Base-by-base conservation (phyloP, 2,113 vertebrate genomes). In the Corydoras sp. region DNA sequence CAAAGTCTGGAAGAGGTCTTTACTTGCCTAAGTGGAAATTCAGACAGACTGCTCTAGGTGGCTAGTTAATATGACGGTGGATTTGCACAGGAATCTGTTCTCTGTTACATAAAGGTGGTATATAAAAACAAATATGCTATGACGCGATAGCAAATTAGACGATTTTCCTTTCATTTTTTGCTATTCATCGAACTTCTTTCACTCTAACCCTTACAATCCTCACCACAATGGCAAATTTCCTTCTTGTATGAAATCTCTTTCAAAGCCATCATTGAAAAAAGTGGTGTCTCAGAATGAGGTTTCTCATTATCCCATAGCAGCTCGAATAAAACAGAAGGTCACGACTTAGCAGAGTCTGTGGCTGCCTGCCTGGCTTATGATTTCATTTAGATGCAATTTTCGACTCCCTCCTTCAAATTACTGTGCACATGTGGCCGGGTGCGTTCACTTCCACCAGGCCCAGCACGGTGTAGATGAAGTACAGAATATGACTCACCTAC, bases 281-380 rank as follows among this genome's bases (percentile, higher is more conserved):
- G 76, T 80, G 82, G 71, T 83, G 78, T 80, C 83, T 82, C 79
- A 69, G 73, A 77, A 71, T 76, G 80, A 81, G 84, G 74, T 82
- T 86, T 87, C 85, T 88, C 87, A 88, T 88, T 86, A 88, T 77
- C 83, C 82, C 81, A 80, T 85, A 84, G 86, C 80, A 82, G 77
- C 82, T 80, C 71, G 77, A 77, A 82, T 85, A 80, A 88, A 86
- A 86, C 86, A 86, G 83, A 86, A 85, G 87, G 85, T 89, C 88
- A 89, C 79, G 84, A 81, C 81, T 88, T 82, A 85, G 83, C 82
- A 84, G 85, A 88, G 86, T 82, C 80, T 75, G 81, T 81, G 81
- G 82, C 49, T 55, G 66, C 74, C 81, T 80, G 81, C 80, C 71
- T 61, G 74, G 85, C 83, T 87, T 83, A 85, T 85, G 81, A 85